Percentiles rank a stretch among this genome's conserved stretches.
Evolutionary conservation across 1,140 invertebrate species (phyloP).

Genomic region (Drosophila subobscura): DNA sequence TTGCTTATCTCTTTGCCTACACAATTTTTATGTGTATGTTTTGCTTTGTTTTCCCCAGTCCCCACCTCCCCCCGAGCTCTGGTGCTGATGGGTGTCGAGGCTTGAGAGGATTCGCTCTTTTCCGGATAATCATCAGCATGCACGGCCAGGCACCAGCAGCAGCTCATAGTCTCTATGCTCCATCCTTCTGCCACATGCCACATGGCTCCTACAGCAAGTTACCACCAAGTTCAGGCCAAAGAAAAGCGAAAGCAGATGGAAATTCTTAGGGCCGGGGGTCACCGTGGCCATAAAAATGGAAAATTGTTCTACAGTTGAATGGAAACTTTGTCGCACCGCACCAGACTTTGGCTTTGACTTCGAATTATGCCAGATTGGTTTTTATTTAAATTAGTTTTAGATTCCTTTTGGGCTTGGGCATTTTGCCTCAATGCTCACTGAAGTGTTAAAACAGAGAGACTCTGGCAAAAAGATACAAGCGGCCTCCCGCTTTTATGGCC

Average conservation of each 20-base stretch:
- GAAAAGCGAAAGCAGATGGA: constrained; percentile 50
- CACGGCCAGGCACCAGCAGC: constrained; percentile 50
- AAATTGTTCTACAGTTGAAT: constrained; percentile 62
- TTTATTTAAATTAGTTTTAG: constrained; percentile 80
- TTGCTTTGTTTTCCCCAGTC: constrained; percentile 41
- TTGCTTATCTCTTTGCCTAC: constrained; percentile 58
- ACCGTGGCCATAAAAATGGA: constrained; percentile 58
- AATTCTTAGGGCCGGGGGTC: constrained; percentile 4
- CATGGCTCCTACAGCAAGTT: constrained; percentile 12
- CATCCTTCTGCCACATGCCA: constrained; percentile 16
- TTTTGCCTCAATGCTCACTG: constrained; percentile 46
- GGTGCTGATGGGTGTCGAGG: constrained; percentile 42
- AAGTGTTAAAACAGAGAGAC: constrained; percentile 66
- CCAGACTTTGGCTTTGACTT: constrained; percentile 14
- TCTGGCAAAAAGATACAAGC: constrained; percentile 21
- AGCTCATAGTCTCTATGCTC: constrained; percentile 11
- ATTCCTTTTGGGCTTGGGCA: constrained; percentile 28
- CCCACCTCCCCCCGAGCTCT: not conserved
- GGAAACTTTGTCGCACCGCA: constrained; percentile 39
- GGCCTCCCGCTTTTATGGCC: constrained; percentile 42
- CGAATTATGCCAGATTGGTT: constrained; percentile 79
- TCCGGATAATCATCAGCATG: constrained; percentile 75
- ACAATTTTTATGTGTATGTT: constrained; percentile 54
- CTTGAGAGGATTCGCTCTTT: constrained; percentile 42
- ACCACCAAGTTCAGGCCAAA: constrained; percentile 54